A percentile compares a stretch with the other conserved stretches of the same genome.
Evolutionary conservation across 2,113 vertebrate species (phyloP).

Genomic region (Archilochus colubris): DNA sequence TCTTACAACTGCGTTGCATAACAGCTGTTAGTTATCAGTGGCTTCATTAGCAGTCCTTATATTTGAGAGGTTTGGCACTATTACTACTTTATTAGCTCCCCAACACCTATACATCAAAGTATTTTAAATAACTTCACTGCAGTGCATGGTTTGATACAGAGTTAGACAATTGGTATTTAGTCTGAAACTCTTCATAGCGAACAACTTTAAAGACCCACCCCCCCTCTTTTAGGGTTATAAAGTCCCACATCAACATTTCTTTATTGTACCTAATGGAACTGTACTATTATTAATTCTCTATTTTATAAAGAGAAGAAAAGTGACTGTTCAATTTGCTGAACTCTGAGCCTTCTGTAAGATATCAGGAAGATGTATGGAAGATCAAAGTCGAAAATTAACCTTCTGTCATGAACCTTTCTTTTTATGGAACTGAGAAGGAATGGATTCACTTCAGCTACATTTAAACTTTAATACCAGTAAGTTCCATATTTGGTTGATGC

Average conservation of each 20-base stretch:
- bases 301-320: not conserved
- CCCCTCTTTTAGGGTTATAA: not conserved
- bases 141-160: not conserved
- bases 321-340: not conserved
- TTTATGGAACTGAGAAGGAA: not conserved
- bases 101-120: not conserved
- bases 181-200: not conserved
- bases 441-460: not conserved
- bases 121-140: not conserved
- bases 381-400: not conserved
- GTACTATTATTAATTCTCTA: not conserved
- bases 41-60: not conserved
- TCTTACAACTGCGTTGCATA: not conserved
- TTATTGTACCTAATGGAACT: not conserved
- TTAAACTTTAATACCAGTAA: not conserved
- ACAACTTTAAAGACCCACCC: not conserved
- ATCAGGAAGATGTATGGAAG: not conserved
- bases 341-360: not conserved
- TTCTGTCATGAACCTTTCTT: not conserved
- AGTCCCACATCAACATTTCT: not conserved
- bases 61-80: not conserved
- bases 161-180: not conserved
- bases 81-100: not conserved
- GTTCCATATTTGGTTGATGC: constrained; percentile 10
- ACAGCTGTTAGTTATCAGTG: not conserved